Base-by-base conservation (phyloP, 2,888 invertebrate genomes). In the Hesperia comma region DNA sequence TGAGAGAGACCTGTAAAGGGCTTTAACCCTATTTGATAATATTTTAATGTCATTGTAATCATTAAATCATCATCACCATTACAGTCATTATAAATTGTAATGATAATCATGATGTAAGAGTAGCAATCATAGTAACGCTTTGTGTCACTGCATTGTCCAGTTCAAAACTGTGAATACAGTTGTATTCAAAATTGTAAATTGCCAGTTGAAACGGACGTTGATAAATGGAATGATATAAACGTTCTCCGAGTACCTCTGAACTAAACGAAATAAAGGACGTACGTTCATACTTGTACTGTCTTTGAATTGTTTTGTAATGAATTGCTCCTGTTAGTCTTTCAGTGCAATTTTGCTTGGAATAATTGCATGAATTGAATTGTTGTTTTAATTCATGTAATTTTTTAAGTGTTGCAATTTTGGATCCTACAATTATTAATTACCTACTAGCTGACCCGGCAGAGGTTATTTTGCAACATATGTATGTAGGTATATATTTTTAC, bases 291-390 rank as follows among this genome's bases (percentile, higher is more conserved):
- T 64, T 58, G 46, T 56, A 56, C 32, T 58, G 43, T 58, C 15
- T 46, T 5, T 15, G 40, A 61, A 61, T 55, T 64, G 64, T 58
- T 64, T 58, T n/a, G 51, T 19, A 64, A 64, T 32, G 58, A 57
- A 58, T 58, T 53, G 41, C 32, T 51, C 32, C 40, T 53, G 51
- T 17, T 41, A 41, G 26, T 53, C n/a, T 53, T 41, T 41, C 26
- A 19, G 32, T 58, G 19, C 40, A 57, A 63, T 37, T n/a, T 63
- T 46, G 37, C 55, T 62, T 55, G 15, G 32, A 32, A 15, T 43
- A 55, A 62, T 62, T 62, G 54, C 43, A 55, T 43, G 54, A 62
- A 40, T 54, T 41, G 26, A 54, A 26, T 26, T 33, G 26, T 17
- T 41, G 40, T 54, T 62, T 15, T 33, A 33, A 14, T 41, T 41